Base-by-base conservation (phyloP, 2,113 vertebrate genomes). In the Hiodon alosoides region DNA sequence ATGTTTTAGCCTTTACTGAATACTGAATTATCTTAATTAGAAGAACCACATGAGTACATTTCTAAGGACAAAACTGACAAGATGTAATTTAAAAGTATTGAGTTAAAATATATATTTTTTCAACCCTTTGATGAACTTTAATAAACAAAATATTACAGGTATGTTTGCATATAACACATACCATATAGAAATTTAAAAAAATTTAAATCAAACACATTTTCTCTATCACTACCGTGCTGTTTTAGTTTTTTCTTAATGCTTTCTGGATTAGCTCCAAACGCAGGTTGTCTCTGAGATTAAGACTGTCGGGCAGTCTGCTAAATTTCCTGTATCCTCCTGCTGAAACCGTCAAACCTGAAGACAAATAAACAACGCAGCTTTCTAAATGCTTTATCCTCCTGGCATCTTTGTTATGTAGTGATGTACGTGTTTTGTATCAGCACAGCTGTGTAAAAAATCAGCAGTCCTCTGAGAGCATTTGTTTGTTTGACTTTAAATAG, bases 271-370 rank as follows among this genome's bases (percentile, higher is more conserved):
- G 77, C 60, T 89, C 90, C 89, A 89, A 81, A 57, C 64, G 46
- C 75, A 76, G 75, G 62, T 79, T 72, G 52, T 50, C 17, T 9
- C n/a, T 14, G 46, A 11, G 67, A 17, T 31, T 81, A 83, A 79
- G 81, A 80, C 82, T 77, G 88, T 86, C 86, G 87, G 86, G 86
- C 88, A 87, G 84, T 84, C 88, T 85, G 82, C 87, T 86, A 83
- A 85, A 82, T 86, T 92, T 92, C 91, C 91, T 88, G 84, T 91
- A 91, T 91, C 91, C 89, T 81, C 75, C 80, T 85, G 82, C 77
- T 76, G 84, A 89, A 89, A 86, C 59, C 84, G 86, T 89, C 87
- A 90, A 86, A 86, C 86, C 85, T 80, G 79, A 77, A 71, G 76
- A 74, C 87, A 89, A 90, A 92, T 89, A 91, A 91, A 90, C 88